Conservation (phyloP, 2,797 vertebrate genomes). For the Labroides dimidiatus region DNA sequence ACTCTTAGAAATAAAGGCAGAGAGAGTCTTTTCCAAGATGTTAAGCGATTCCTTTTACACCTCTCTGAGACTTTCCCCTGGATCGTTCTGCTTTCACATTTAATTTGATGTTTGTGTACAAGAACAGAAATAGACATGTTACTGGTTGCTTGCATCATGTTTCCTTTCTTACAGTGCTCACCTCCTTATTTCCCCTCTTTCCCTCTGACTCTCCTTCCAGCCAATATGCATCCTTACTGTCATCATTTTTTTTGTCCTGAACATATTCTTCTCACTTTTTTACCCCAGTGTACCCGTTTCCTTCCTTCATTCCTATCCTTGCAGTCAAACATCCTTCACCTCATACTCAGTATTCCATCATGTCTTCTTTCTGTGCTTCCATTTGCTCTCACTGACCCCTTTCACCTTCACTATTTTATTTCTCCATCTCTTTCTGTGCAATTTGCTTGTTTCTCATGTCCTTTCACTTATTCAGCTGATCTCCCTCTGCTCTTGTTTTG, state of each 20-base stretch:
- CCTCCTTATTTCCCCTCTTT: not conserved
- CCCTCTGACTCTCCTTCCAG: not conserved
- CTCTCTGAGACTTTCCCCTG: not conserved
- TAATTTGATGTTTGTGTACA: not conserved
- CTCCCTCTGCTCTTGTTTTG: constrained; percentile 16
- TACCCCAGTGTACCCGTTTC: not conserved
- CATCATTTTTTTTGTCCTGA: not conserved
- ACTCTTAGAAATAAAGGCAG: not conserved
- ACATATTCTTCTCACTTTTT: not conserved
- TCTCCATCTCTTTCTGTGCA: constrained; percentile 1
- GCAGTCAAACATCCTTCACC: not conserved
- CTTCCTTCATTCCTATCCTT: not conserved
- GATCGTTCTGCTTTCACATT: not conserved
- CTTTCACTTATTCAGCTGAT: not conserved
- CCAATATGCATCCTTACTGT: not conserved
- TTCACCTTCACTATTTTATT: not conserved
- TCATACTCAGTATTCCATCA: not conserved
- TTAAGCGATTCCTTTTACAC: not conserved
- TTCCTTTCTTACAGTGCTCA: not conserved
- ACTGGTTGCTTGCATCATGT: not conserved
- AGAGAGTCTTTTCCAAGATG: no score
- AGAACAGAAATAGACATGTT: not conserved
- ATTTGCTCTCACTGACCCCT: constrained; percentile 1
- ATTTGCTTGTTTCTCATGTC: not conserved
- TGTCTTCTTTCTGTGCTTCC: not conserved